A percentile compares a stretch with the other conserved stretches of the same genome.
phyloP scores from a whole-genome alignment of 1,140 invertebrate species.

The Drosophila rufa region DNA sequence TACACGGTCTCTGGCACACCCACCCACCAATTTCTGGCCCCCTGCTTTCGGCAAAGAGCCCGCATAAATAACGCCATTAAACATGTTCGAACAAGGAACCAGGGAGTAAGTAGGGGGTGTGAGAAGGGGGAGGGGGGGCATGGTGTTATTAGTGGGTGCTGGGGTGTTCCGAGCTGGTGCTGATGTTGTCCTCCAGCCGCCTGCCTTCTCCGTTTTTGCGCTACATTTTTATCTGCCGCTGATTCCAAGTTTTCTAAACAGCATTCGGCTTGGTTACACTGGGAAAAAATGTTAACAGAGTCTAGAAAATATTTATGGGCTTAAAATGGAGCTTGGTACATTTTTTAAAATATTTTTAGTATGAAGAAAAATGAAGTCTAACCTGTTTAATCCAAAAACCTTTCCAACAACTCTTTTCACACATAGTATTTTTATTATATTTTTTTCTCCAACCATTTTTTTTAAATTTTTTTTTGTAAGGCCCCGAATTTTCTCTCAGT shows the following conservation, averaged over 20 bases:
- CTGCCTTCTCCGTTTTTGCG: conserved; percentile 12
- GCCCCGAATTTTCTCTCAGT: conserved; percentile 3
- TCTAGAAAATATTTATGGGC: background rate
- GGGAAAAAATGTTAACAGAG: background rate
- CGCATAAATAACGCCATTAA: conserved; percentile 82
- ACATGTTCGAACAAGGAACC: conserved; percentile 70
- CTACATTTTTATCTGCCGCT: conserved; percentile 72
- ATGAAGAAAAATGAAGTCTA: too few species aligned
- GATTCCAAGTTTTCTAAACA: conserved; percentile 77
- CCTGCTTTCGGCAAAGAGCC: conserved; percentile 26
- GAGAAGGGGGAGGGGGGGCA: background rate
- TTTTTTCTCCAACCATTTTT: too few species aligned
- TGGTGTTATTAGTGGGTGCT: conserved; percentile 29
- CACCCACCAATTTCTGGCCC: conserved; percentile 33
- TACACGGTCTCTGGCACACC: conserved; percentile 56
- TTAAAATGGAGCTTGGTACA: background rate
- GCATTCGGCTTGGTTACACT: conserved; percentile 22
- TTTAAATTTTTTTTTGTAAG: too few species aligned
- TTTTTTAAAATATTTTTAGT: too few species aligned
- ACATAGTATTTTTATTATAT: too few species aligned
- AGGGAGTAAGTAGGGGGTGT: conserved; percentile 14
- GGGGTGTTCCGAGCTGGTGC: conserved; percentile 3
- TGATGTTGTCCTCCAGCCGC: conserved; percentile 11
- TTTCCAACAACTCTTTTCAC: too few species aligned
- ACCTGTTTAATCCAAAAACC: too few species aligned